Evolutionary conservation across 2,888 invertebrate species (phyloP), one percentile per base, ranked within the genome.

Genomic region (Boloria euphrosyne): DNA sequence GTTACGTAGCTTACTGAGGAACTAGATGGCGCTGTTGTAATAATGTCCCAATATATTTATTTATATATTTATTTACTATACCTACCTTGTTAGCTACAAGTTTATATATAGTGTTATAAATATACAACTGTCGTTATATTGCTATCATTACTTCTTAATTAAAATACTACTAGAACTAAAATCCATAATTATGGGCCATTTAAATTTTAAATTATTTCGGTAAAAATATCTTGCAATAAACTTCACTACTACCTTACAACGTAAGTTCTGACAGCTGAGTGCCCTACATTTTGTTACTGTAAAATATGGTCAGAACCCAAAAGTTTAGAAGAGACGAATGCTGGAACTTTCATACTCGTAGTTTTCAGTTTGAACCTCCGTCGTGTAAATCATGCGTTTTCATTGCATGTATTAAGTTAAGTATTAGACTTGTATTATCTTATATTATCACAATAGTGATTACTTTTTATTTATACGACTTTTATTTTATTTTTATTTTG

Each of bases 281-380:
- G 49, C 51, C 67, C 62, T 62, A 65, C 65, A 68, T 68, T 65
- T 64, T 66, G 66, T 69, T 68, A 67, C 51, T 59, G 65, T 66
- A 65, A 73, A 65, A 68, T 71, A 73, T 67, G 53, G 62, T 62
- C 49, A 18, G 60, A 61, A 68, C 72, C 72, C 70, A 51, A 71
- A 73, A 71, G 51, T 73, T 72, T 65, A 50, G 54, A 55, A 65
- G 63, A 71, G 71, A 71, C 64, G 70, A 70, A 70, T 68, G 63
- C 66, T 43, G 14, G 16, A 67, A 70, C 69, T 70, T 70, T 54
- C 43, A 62, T 57, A 57, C 61, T 50, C 44, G 62, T 47, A 55
- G 27, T 49, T 59, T 59, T 59, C 47, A 14, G 17, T 63, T 58
- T 58, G 58, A 66, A n/a, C 17, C 53, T 22, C 18, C 22, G 43